Base-by-base conservation (phyloP, 37 sponge, comb jelly and placozoan genomes). In the Spongilla lacustris region DNA sequence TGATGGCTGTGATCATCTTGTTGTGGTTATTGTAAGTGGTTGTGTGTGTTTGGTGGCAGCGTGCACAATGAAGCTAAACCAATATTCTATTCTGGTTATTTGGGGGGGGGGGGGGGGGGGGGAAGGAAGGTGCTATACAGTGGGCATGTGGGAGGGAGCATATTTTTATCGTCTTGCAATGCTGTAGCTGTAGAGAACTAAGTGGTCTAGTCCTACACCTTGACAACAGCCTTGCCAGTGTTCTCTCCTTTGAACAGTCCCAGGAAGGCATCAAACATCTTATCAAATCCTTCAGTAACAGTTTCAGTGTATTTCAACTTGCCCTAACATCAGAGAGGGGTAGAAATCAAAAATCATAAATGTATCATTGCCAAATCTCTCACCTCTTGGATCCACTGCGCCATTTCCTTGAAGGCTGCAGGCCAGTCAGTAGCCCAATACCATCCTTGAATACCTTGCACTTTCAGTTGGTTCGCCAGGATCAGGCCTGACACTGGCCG, bases 371-470 rank as follows among this genome's bases (percentile, higher is more conserved):
- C 41, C 58, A 14, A 46, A 46, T 46, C 4, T 4, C 46, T 25
- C 72, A 94, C 96, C 91, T 96, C 91, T 66, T 90, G 33, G n/a
- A 93, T 89, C 94, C 94, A 93, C 41, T 79, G 46, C 25, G 71
- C 68, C 75, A 96, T 78, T 69, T 87, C 84, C 66, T 85, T 82
- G 79, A 87, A 83, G 8, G 94, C 94, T 50, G 41, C 67, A 17
- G 85, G 86, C 91, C 90, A 91, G 29, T 82, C 46, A 10, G 25
- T 22, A 19, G 84, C 10, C 86, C 90, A 93, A 0, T 86, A 69
- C 2, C 23, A 11, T 0, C 87, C 94, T 2, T 93, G 68, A 72
- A 96, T 93, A 24, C 96, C 96, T 66, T 93, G 72, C 21, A 96
- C 71, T 49, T 46, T 96, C 69, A 96, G 50, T 79, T 90, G 89